These are phyloP conservation scores for Onychorhynchus coronatus DNA, from an alignment of 2,113 vertebrate species.

Conservation along the genomic window DNA sequence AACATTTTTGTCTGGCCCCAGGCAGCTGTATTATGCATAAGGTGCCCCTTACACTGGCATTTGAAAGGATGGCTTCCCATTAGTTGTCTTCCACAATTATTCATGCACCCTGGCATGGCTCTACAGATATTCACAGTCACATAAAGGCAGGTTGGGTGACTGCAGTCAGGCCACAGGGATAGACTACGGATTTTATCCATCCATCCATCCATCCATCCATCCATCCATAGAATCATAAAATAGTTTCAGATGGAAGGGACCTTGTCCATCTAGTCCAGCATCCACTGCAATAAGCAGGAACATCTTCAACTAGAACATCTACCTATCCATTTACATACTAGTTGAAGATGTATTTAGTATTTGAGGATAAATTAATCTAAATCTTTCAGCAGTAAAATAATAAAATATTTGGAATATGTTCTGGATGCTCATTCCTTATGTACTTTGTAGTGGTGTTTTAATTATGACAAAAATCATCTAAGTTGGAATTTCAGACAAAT, in stretches of 20 bases:
- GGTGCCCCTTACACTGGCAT: rapidly evolving
- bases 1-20: not conserved
- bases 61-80: not conserved
- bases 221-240: not conserved
- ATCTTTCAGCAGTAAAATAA: not conserved
- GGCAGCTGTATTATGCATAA: not conserved
- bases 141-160: not conserved
- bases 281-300: not conserved
- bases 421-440: not conserved
- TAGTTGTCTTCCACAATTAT: not conserved
- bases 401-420: not conserved
- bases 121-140: not conserved
- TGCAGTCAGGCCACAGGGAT: not conserved
- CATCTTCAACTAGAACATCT: not conserved
- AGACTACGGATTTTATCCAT: not conserved
- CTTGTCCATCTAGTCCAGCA: not conserved
- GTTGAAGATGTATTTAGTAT: not conserved
- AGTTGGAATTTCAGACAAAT: not conserved
- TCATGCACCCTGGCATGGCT: not conserved
- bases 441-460: not conserved
- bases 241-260: not conserved
- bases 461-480: not conserved
- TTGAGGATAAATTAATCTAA: not conserved
- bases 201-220: not conserved
- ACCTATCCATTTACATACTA: not conserved